A percentile compares a stretch with the other conserved stretches of the same genome.
phyloP scores from a whole-genome alignment of 1,140 invertebrate species.

The Drosophila murphyi region DNA sequence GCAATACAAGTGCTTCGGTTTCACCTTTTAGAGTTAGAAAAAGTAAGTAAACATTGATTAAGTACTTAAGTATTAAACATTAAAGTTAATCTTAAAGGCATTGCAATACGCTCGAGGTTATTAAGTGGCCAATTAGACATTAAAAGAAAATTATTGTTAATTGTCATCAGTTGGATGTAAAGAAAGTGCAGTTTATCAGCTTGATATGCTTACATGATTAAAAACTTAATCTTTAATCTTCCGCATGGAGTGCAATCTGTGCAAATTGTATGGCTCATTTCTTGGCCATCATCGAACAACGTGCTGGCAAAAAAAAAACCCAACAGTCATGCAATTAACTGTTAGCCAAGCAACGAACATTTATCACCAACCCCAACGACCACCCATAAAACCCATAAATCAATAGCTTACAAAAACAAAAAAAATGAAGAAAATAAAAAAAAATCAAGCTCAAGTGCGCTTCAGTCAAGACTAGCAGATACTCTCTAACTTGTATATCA shows the following conservation, averaged over 20 bases:
- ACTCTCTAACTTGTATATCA: constrained; percentile 17
- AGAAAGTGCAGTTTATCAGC: too few relatives aligned
- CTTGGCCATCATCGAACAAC: not conserved
- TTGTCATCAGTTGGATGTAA: too few relatives aligned
- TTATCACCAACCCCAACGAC: constrained; percentile 66
- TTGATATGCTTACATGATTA: not conserved
- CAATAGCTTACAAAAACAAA: constrained; percentile 13
- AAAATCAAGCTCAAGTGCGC: not conserved
- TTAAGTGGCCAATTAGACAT: too few relatives aligned
- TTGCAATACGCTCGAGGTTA: constrained; percentile 42
- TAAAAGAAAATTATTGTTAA: too few relatives aligned
- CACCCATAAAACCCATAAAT: constrained; percentile 63
- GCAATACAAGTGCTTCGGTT: constrained; percentile 99
- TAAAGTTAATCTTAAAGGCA: constrained; percentile 16
- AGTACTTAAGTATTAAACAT: not conserved
- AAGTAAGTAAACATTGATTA: constrained; percentile 90
- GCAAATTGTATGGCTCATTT: constrained; percentile 9
- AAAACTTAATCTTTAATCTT: not conserved
- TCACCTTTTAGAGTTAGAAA: constrained; percentile 99
- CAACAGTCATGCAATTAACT: constrained; percentile 27
- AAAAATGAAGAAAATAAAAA: constrained; percentile 8
- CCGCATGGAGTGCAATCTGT: not conserved
- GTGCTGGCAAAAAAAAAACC: not conserved
- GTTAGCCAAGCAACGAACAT: constrained; percentile 50
- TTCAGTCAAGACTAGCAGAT: constrained; percentile 31